Evolutionary conservation across 2,888 invertebrate species (phyloP).

Genomic region (Orthosia gracilis): DNA sequence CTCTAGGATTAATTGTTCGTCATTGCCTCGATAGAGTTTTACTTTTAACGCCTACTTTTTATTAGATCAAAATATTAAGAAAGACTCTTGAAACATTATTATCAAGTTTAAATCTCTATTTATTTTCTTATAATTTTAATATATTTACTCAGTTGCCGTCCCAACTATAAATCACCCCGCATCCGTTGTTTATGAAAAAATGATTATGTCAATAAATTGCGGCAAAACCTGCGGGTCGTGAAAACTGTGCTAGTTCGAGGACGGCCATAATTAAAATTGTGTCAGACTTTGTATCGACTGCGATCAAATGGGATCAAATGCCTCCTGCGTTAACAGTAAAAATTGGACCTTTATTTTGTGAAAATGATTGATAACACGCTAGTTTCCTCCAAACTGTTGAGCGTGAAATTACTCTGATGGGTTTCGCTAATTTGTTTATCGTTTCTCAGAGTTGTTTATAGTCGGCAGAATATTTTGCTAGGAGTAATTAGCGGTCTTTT

Average conservation of each 20-base stretch:
- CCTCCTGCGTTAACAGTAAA: slow-evolving; percentile 45
- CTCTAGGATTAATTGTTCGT: slow-evolving; percentile 1
- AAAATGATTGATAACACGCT: slow-evolving; percentile 43
- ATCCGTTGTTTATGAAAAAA: slow-evolving; percentile 65
- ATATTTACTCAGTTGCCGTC: slow-evolving; percentile 35
- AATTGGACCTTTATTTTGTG: slow-evolving; percentile 30
- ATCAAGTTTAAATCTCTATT: slow-evolving; percentile 8
- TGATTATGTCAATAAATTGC: slow-evolving; percentile 55
- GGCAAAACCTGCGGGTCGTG: slow-evolving; percentile 52
- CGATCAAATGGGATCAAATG: slow-evolving; percentile 50
- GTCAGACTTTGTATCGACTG: slow-evolving; percentile 56
- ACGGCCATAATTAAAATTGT: slow-evolving; percentile 62
- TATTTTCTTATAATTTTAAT: slow-evolving; percentile 31
- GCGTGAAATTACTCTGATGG: slow-evolving; percentile 35
- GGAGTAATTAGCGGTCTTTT: slow-evolving; percentile 39
- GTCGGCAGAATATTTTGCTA: slow-evolving; percentile 30
- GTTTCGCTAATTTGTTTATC: slow-evolving; percentile 45
- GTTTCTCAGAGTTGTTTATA: slow-evolving; percentile 37
- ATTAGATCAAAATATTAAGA: slow-evolving; percentile 1
- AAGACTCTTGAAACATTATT: neutral
- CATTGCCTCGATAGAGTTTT: neutral
- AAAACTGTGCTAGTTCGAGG: slow-evolving; percentile 54
- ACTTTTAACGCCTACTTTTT: neutral
- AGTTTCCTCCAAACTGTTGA: slow-evolving; percentile 30
- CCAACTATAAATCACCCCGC: slow-evolving; percentile 62